Base-by-base conservation (phyloP, 2,888 invertebrate genomes). In the Patella ulyssiponensis region DNA sequence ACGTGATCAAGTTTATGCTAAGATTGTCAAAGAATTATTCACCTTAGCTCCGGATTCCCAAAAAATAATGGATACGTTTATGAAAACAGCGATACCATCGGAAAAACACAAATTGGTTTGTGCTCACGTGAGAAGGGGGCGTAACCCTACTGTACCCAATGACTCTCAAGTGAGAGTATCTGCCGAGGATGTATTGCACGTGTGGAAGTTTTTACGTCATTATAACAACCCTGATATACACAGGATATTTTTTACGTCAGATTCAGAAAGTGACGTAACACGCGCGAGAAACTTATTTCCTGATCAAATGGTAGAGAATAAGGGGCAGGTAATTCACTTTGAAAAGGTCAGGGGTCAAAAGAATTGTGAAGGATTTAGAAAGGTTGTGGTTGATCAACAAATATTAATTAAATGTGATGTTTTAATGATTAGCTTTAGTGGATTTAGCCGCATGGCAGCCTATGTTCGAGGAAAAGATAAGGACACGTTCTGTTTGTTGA, bases 101-200 rank as follows among this genome's bases (percentile, higher is more conserved):
- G 15, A 58, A 56, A 71, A 17, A 52, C 20, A 56, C 15, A 75
- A 69, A 14, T 64, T 80, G 23, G 71, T 80, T 1, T 79, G 80
- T 72, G 75, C 77, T 56, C 80, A 80, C 64, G 73, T 80, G 23
- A 53, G 80, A 5, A 77, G 73, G 4, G 80, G 80, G 1, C 44
- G 58, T 27, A 80, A 77, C 71, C 77, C 79, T 33, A 77, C 77
- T n/a, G 72, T 79, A 51, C 79, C 79, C 14, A 20, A 52, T 15
- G 79, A 79, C 23, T 27, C 74, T 15, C 44, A 44, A 44, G 51
- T 53, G 9, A 54, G 76, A 20, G 77, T 58, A 33, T 17, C 2
- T 9, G 44, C 14, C 17, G 64, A 54, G 3, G 71, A 56, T 2
- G 51, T 77, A 2, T 11, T 14, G 27, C 17, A 44, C 51, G 44